Percentiles rank a stretch among this genome's conserved stretches.
Conservation (phyloP, 2,888 invertebrate species). For the Acrobasis suavella region DNA sequence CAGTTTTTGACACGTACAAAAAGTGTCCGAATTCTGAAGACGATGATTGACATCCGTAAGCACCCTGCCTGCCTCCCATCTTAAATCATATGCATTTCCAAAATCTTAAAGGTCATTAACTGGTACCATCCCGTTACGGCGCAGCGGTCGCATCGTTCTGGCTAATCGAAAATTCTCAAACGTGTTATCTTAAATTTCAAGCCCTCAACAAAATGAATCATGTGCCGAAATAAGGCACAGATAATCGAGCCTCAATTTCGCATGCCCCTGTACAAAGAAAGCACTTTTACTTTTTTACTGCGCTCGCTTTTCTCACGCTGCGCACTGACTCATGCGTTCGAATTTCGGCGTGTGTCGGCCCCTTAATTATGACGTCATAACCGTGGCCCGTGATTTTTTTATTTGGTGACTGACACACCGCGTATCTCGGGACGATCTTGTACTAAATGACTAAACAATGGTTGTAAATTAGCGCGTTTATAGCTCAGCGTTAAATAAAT, state of each 20-base stretch:
- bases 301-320: slow-evolving; percentile 66
- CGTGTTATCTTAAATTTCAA: slow-evolving; percentile 68
- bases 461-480: slow-evolving; percentile 28
- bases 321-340: slow-evolving; percentile 62
- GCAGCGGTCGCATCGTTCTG: slow-evolving; percentile 65
- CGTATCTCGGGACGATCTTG: slow-evolving; percentile 57
- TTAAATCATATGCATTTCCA: slow-evolving; percentile 22
- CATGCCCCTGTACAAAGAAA: slow-evolving; percentile 73
- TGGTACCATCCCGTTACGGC: slow-evolving; percentile 59
- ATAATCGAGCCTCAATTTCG: slow-evolving; percentile 70
- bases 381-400: slow-evolving; percentile 47
- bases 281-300: slow-evolving; percentile 77
- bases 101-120: slow-evolving; percentile 46
- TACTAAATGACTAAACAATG: slow-evolving; percentile 38
- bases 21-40: slow-evolving; percentile 11
- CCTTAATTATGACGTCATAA: slow-evolving; percentile 77
- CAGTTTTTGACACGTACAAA: slow-evolving; percentile 7
- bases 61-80: slow-evolving; percentile 11
- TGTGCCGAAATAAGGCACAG: slow-evolving; percentile 62
- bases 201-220: slow-evolving; percentile 72
- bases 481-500: slow-evolving; percentile 5
- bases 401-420: slow-evolving; percentile 62
- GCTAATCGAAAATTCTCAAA: slow-evolving; percentile 72
- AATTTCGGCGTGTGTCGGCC: slow-evolving; percentile 55
- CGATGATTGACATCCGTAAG: slow-evolving; percentile 19